Evolutionary conservation across 2,888 invertebrate genomes (phyloP).

Genomic region (Agrypnus murinus): DNA sequence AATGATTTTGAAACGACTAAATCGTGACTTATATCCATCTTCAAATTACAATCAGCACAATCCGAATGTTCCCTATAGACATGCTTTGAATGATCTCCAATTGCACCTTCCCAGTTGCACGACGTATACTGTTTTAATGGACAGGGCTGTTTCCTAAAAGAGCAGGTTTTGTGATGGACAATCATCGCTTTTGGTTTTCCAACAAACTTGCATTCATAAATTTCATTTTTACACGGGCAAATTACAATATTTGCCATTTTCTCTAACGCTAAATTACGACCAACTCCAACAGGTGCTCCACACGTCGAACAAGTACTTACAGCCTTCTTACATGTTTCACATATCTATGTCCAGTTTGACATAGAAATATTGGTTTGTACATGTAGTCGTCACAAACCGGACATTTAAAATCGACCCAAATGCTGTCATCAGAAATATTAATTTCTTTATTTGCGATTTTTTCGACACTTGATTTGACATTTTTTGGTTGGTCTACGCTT

Average conservation of each 20-base stretch:
- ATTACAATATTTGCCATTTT: neutral
- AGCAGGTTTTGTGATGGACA: neutral
- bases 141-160: neutral
- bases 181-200: neutral
- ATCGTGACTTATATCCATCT: no score
- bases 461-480: no score
- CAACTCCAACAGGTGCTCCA: neutral
- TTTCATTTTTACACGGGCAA: neutral
- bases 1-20: neutral
- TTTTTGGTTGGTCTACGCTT: no score
- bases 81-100: neutral
- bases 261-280: neutral
- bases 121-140: neutral
- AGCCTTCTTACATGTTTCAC: neutral
- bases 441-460: no score
- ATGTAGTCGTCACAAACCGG: neutral
- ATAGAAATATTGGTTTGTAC: neutral
- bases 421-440: neutral
- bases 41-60: no score
- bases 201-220: neutral
- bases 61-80: no score
- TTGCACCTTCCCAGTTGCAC: neutral
- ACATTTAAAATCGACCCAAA: neutral
- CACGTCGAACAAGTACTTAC: neutral
- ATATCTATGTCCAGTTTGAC: conserved; percentile 14